Percentiles rank a stretch among this genome's conserved stretches.
Conservation (phyloP, 2,113 vertebrate genomes). For the Siniperca chuatsi region DNA sequence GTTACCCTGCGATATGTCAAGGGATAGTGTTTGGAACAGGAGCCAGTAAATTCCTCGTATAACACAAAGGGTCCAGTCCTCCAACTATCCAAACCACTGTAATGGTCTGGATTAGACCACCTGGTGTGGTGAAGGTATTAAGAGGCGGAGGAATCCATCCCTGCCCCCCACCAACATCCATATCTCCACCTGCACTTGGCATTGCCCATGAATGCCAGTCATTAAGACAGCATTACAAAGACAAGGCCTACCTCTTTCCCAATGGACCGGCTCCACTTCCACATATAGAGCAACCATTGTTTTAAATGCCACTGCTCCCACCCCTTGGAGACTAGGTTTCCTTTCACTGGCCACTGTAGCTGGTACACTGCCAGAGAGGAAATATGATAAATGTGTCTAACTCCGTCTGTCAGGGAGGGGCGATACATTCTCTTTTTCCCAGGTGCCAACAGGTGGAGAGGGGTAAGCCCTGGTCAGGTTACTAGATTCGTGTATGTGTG, state of each 20-base stretch:
- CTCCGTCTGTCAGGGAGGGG: constrained; percentile 42
- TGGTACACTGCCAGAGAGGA: constrained; percentile 48
- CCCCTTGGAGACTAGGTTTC: constrained; percentile 53
- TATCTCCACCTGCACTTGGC: constrained; percentile 77
- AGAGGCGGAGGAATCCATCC: constrained; percentile 42
- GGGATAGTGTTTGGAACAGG: constrained; percentile 44
- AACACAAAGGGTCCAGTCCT: constrained; percentile 46
- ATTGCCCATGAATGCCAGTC: constrained; percentile 76
- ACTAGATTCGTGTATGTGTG: constrained; percentile 35
- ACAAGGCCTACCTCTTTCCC: constrained; percentile 57
- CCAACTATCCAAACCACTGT: constrained; percentile 35
- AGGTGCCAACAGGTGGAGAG: constrained; percentile 70
- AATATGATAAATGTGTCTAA: constrained; percentile 77
- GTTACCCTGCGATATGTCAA: constrained; percentile 28
- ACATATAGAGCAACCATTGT: constrained; percentile 83
- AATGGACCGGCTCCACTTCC: constrained; percentile 70
- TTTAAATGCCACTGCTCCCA: constrained; percentile 66
- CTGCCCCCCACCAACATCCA: constrained; percentile 33
- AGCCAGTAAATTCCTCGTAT: constrained; percentile 43
- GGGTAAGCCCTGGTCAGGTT: constrained; percentile 66
- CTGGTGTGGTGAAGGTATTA: constrained; percentile 54
- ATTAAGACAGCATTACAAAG: constrained; percentile 79
- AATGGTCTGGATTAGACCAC: constrained; percentile 71
- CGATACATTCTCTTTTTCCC: constrained; percentile 69
- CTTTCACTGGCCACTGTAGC: constrained; percentile 58